Base-by-base conservation (phyloP, 2,888 invertebrate species). In the Ischnura elegans region DNA sequence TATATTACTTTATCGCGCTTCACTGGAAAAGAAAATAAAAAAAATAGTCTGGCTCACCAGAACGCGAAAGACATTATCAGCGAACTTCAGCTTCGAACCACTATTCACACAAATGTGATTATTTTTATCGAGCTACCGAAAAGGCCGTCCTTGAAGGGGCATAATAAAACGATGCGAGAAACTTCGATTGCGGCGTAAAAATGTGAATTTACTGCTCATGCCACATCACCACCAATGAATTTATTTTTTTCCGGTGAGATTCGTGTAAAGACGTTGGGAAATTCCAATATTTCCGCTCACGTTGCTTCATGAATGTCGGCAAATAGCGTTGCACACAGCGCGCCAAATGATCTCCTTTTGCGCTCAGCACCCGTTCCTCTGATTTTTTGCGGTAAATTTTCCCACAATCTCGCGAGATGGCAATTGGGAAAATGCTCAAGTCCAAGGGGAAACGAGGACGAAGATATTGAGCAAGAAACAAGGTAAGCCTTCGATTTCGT, bases 121-220 rank as follows among this genome's bases (percentile, higher is more conserved):
- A 76, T 76, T 76, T 76, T 76, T 76, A 76, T 76, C 76, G 76
- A 2, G 16, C 76, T n/a, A 61, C 61, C 61, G n/a, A 61, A 47
- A n/a, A n/a, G 61, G 4, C 61, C 5, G 25, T 25, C n/a, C n/a
- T n/a, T 61, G 25, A 10, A 61, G n/a, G 61, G n/a, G n/a, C n/a
- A n/a, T 8, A 61, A 61, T n/a, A 61, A 61, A 61, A 61, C 25
- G n/a, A 61, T 61, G 6, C n/a, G n/a, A n/a, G n/a, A 19, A 61
- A 25, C n/a, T 61, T 61, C n/a, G n/a, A 61, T 19, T 61, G n/a
- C 21, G n/a, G n/a, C 2, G n/a, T 61, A 61, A 61, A 51, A 61
- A 61, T 61, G 10, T n/a, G 61, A 61, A 19, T 61, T 61, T 61
- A n/a, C n/a, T n/a, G 61, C 61, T n/a, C 61, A 8, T n/a, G n/a